Conservation (phyloP, 2,888 invertebrate species). For the Neria commutata region DNA sequence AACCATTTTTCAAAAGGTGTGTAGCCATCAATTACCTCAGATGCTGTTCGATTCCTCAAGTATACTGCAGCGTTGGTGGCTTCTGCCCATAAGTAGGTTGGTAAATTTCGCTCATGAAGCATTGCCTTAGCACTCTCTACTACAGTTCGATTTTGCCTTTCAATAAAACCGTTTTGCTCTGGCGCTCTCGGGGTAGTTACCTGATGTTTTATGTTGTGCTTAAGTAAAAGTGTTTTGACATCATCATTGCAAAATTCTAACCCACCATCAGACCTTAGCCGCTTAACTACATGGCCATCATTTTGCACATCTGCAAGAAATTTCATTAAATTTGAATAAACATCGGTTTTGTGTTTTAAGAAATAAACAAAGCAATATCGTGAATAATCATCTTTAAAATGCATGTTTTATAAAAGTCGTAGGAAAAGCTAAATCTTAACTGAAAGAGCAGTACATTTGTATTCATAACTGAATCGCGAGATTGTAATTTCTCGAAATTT, state of each 20-base stretch:
- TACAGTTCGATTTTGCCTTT: slow-evolving; percentile 20
- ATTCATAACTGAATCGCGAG: too few species aligned
- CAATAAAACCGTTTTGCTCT: slow-evolving; percentile 19
- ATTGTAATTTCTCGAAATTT: too few species aligned
- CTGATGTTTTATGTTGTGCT: slow-evolving; percentile 13
- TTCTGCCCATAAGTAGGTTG: slow-evolving; percentile 48
- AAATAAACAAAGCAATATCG: slow-evolving; percentile 28
- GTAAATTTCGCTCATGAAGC: slow-evolving; percentile 13
- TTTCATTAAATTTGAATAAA: slow-evolving; percentile 11
- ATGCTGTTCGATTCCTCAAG: slow-evolving; percentile 44
- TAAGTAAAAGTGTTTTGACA: slow-evolving; percentile 8
- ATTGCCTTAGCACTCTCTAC: slow-evolving; percentile 21
- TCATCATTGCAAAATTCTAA: slow-evolving; percentile 20
- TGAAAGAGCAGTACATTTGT: too few species aligned
- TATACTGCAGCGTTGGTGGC: slow-evolving; percentile 48
- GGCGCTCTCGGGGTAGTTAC: slow-evolving; percentile 16
- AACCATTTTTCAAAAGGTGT: slow-evolving; percentile 38
- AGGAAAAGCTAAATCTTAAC: too few species aligned
- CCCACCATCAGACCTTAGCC: slow-evolving; percentile 17
- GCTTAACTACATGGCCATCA: slow-evolving; percentile 16
- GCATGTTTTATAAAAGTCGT: too few species aligned
- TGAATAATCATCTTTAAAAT: slow-evolving; percentile 27
- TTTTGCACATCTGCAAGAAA: slow-evolving; percentile 17
- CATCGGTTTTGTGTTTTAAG: slow-evolving; percentile 25
- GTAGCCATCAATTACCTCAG: slow-evolving; percentile 25